These are phyloP conservation scores for Craniophora ligustri DNA, from an alignment of 2,888 invertebrate genomes.

Conservation along the genomic window DNA sequence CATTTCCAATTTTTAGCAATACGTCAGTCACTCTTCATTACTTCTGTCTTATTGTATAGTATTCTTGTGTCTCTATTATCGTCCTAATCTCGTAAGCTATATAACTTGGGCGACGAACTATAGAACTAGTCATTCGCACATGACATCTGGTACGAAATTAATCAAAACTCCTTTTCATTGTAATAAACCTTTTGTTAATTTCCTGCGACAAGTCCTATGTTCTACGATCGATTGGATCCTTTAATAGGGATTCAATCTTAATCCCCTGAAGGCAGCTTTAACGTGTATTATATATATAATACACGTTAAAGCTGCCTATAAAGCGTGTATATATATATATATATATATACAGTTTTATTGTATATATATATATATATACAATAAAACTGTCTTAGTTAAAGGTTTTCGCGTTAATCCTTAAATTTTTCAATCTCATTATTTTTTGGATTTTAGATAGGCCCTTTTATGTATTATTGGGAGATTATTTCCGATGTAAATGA, in stretches of 20 bases:
- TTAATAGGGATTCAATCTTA: neutral
- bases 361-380: too few species aligned
- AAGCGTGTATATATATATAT: too few species aligned
- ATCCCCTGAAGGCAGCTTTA: conserved; percentile 2
- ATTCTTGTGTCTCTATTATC: neutral
- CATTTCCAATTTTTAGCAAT: too few species aligned
- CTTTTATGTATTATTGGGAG: too few species aligned
- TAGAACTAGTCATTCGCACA: conserved; percentile 13
- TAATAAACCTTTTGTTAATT: conserved; percentile 20
- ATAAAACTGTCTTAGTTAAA: conserved; percentile 29
- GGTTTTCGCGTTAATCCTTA: neutral
- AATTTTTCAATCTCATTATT: too few species aligned
- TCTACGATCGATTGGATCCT: conserved; percentile 8
- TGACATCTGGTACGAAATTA: conserved; percentile 23
- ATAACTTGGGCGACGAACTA: too few species aligned
- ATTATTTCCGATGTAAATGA: too few species aligned
- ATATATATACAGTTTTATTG: too few species aligned
- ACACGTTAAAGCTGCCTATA: too few species aligned
- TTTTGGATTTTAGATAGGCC: too few species aligned
- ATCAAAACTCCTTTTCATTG: conserved; percentile 23
- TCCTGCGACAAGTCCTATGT: conserved; percentile 10
- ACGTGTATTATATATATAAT: too few species aligned
- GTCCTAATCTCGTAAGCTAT: neutral
- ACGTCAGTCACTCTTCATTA: neutral
- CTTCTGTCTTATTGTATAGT: conserved; percentile 3